A percentile compares a stretch with the other conserved stretches of the same genome.
Evolutionary conservation across 2,888 invertebrate genomes (phyloP).

Genomic region (Hesperia comma): DNA sequence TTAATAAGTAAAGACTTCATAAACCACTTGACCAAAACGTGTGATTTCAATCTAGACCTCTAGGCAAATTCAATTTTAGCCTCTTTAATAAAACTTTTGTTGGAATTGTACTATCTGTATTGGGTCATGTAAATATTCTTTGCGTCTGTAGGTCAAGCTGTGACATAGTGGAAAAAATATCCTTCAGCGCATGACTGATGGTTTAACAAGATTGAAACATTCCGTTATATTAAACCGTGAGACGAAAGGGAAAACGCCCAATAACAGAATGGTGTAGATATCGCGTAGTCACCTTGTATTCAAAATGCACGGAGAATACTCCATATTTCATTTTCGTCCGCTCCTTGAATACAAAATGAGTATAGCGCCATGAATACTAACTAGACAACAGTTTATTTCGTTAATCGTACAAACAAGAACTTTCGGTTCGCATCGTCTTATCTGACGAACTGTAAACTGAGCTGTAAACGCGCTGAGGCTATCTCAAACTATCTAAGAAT

Average conservation of each 20-base stretch:
- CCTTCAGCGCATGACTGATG: constrained; percentile 19
- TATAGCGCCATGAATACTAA: constrained; percentile 78
- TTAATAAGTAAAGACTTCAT: neutral
- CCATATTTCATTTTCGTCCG: constrained; percentile 81
- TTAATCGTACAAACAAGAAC: constrained; percentile 81
- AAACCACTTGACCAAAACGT: neutral
- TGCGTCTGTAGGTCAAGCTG: neutral
- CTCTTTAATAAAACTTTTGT: too few relatives aligned
- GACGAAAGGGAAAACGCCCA: constrained; percentile 39
- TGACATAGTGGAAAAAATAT: neutral
- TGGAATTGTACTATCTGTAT: too few relatives aligned
- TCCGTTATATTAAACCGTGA: constrained; percentile 21
- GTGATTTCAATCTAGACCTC: neutral
- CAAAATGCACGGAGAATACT: constrained; percentile 77
- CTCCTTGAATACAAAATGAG: constrained; percentile 78
- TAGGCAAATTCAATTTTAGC: too few relatives aligned
- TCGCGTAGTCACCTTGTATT: constrained; percentile 69
- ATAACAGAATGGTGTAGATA: constrained; percentile 55
- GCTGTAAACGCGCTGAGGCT: neutral
- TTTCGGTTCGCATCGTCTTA: constrained; percentile 69
- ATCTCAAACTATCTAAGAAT: constrained; percentile 3
- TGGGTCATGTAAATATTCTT: neutral
- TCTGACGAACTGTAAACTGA: constrained; percentile 44
- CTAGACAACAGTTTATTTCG: constrained; percentile 79
- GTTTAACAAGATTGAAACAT: constrained; percentile 19